A percentile compares a stretch with the other conserved stretches of the same genome.
phyloP scores from a whole-genome alignment of 30 jellyfish, hydroid and myxozoan genomes.

The Turritopsis dohrnii region DNA sequence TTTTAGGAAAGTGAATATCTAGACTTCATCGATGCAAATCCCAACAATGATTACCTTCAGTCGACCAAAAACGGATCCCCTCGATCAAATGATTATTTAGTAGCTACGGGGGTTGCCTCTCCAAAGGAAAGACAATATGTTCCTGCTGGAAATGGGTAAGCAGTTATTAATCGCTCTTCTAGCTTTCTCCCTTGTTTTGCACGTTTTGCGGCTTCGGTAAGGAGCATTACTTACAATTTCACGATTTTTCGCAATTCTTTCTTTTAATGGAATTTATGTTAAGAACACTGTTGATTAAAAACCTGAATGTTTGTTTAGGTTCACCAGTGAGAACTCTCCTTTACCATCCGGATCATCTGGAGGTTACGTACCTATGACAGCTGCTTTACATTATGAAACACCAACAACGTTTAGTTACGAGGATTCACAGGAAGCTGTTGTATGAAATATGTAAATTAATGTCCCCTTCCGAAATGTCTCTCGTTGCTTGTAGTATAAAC shows the following conservation, averaged over 20 bases:
- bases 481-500: too few species aligned
- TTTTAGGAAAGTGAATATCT: conserved; percentile 6
- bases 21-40: background rate
- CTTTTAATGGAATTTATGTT: too few species aligned
- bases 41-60: background rate
- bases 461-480: too few species aligned
- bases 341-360: background rate
- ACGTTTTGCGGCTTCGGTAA: background rate
- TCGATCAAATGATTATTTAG: conserved; percentile 8
- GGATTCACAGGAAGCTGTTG: background rate
- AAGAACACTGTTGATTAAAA: too few species aligned
- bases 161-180: background rate
- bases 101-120: background rate
- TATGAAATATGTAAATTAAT: background rate
- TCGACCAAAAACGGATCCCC: background rate
- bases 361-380: conserved; percentile 23
- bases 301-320: background rate
- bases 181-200: too few species aligned
- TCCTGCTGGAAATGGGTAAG: conserved; percentile 13
- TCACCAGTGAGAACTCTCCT: background rate
- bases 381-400: conserved; percentile 18
- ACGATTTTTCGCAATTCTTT: too few species aligned
- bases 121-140: background rate
- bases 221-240: background rate
- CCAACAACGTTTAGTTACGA: conserved; percentile 2